Evolutionary conservation across 2,888 invertebrate species (phyloP).

Genomic region (Conchocele bisecta): DNA sequence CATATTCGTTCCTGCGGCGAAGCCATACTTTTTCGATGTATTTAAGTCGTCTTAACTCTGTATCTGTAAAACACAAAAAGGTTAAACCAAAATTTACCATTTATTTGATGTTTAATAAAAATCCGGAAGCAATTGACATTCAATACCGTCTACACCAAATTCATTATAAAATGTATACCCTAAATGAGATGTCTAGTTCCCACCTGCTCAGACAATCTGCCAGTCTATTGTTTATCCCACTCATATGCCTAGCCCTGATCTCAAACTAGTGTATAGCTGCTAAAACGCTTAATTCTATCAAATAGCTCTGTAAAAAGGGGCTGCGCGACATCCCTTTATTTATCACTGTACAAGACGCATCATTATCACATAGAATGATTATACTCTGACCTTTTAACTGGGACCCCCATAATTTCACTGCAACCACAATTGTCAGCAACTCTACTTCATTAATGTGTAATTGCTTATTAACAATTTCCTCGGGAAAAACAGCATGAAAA

Average conservation of each 20-base stretch:
- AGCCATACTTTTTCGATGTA: no score
- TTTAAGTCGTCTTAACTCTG: no score
- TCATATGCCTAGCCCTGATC: neutral
- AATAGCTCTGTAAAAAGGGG: neutral
- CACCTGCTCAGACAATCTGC: no score
- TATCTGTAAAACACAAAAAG: no score
- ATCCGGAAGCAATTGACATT: no score
- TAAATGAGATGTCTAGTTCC: no score
- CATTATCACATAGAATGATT: neutral
- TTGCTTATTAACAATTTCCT: neutral
- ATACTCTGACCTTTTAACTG: neutral
- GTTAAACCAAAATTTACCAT: no score
- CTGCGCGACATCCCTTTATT: neutral
- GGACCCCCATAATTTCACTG: neutral
- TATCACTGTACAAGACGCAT: neutral
- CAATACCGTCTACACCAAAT: no score
- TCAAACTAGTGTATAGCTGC: neutral
- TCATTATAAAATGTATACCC: no score
- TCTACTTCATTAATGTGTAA: neutral
- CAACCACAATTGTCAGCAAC: neutral
- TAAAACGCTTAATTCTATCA: neutral
- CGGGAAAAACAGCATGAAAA: neutral
- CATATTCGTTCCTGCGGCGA: no score
- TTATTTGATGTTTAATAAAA: no score
- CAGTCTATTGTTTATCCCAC: neutral